Percentiles rank a stretch among this genome's conserved stretches.
These are phyloP conservation scores for Automeris io DNA, from an alignment of 2,888 invertebrate species.

Conservation along the genomic window DNA sequence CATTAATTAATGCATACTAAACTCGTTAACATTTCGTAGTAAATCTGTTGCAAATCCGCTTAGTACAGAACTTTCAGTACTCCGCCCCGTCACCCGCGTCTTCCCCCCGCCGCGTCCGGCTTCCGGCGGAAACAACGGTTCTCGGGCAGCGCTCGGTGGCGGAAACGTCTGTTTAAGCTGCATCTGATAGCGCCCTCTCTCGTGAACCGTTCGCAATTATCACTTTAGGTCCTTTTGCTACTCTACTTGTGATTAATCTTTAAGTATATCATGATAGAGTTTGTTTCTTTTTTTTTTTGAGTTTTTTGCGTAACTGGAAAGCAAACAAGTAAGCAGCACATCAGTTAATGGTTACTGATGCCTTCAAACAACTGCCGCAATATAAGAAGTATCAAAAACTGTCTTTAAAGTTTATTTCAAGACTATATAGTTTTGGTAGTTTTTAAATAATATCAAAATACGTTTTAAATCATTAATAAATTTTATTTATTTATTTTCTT, in stretches of 20 bases:
- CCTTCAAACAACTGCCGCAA: too few relatives aligned
- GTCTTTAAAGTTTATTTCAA: too few relatives aligned
- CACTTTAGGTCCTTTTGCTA: constrained; percentile 15
- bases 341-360: too few relatives aligned
- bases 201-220: constrained; percentile 37
- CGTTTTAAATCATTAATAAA: too few relatives aligned
- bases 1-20: constrained; percentile 24
- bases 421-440: too few relatives aligned
- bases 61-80: constrained; percentile 19
- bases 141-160: constrained; percentile 34
- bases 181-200: constrained; percentile 32
- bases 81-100: constrained; percentile 9
- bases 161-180: constrained; percentile 48
- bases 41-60: constrained; percentile 39
- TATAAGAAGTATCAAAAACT: too few relatives aligned
- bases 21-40: constrained; percentile 21
- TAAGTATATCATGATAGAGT: too few relatives aligned
- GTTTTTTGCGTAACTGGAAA: too few relatives aligned
- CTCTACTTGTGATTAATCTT: constrained; percentile 10
- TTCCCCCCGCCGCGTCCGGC: constrained; percentile 28
- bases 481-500: too few relatives aligned
- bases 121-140: constrained; percentile 45
- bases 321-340: too few relatives aligned
- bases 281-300: too few relatives aligned
- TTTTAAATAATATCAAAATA: too few relatives aligned